Percentiles rank a stretch among this genome's conserved stretches.
These are phyloP conservation scores for Symphodus melops DNA, from an alignment of 2,113 vertebrate species.

Conservation along the genomic window DNA sequence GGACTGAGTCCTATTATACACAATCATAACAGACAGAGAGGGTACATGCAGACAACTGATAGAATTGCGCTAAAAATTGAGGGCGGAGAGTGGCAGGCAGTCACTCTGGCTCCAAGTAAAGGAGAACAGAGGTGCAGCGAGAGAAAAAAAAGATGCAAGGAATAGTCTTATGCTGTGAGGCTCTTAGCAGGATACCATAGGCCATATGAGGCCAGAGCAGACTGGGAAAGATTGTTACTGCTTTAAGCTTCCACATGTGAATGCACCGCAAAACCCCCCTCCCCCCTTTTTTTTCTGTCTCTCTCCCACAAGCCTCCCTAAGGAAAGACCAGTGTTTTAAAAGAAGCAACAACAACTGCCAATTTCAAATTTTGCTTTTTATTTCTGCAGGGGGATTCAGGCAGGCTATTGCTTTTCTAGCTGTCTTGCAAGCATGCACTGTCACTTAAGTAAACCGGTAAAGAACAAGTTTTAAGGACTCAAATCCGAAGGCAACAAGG, in stretches of 20 bases:
- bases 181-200: slow-evolving; percentile 64
- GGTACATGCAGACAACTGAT: slow-evolving; percentile 72
- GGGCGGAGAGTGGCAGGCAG: slow-evolving; percentile 50
- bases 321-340: slow-evolving; percentile 71
- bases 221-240: slow-evolving; percentile 74
- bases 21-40: slow-evolving; percentile 76
- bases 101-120: slow-evolving; percentile 27
- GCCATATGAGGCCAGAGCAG: slow-evolving; percentile 71
- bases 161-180: slow-evolving; percentile 40
- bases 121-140: slow-evolving; percentile 24
- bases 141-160: slow-evolving; percentile 38
- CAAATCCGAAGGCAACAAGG: slow-evolving; percentile 15
- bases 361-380: slow-evolving; percentile 65
- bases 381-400: slow-evolving; percentile 53
- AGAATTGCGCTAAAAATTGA: slow-evolving; percentile 60
- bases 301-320: slow-evolving; percentile 69
- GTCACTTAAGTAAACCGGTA: slow-evolving; percentile 18
- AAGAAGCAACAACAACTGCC: slow-evolving; percentile 74
- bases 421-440: slow-evolving; percentile 28
- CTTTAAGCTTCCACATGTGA: slow-evolving; percentile 78
- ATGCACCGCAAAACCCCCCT: slow-evolving; percentile 61
- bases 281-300: slow-evolving; percentile 32
- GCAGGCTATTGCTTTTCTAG: slow-evolving; percentile 30
- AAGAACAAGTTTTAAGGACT: slow-evolving; percentile 23
- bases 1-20: slow-evolving; percentile 72